Evolutionary conservation across 2,797 vertebrate genomes (phyloP).

Genomic region (Halcyon chelicuti): DNA sequence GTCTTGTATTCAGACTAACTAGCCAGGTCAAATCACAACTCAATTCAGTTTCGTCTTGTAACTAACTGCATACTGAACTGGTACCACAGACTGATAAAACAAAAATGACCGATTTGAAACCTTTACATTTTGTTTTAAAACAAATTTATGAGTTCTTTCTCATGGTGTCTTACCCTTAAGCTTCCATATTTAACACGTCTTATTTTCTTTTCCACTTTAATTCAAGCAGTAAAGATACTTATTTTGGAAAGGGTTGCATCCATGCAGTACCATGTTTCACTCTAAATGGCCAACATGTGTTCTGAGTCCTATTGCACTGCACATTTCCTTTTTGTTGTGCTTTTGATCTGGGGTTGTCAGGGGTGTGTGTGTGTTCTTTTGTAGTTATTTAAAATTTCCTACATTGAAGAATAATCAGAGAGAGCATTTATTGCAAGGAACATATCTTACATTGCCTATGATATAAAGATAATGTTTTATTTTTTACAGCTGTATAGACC

Average conservation of each 20-base stretch:
- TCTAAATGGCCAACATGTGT: background rate
- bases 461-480: background rate
- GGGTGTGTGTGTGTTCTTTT: rapidly evolving
- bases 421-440: background rate
- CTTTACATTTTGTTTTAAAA: background rate
- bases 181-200: background rate
- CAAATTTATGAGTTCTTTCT: background rate
- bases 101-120: background rate
- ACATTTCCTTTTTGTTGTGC: background rate
- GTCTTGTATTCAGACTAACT: background rate
- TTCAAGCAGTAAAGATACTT: background rate
- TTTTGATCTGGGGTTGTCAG: background rate
- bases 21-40: background rate
- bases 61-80: background rate
- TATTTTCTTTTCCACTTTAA: background rate
- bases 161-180: background rate
- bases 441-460: background rate
- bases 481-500: background rate
- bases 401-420: background rate
- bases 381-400: background rate
- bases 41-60: background rate
- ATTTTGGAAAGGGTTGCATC: background rate
- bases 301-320: background rate
- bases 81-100: background rate
- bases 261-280: background rate